Percentiles rank a stretch among this genome's conserved stretches.
Evolutionary conservation across 53 echinoderm and acorn worm genomes (phyloP).

Genomic region (Arbacia lixula): DNA sequence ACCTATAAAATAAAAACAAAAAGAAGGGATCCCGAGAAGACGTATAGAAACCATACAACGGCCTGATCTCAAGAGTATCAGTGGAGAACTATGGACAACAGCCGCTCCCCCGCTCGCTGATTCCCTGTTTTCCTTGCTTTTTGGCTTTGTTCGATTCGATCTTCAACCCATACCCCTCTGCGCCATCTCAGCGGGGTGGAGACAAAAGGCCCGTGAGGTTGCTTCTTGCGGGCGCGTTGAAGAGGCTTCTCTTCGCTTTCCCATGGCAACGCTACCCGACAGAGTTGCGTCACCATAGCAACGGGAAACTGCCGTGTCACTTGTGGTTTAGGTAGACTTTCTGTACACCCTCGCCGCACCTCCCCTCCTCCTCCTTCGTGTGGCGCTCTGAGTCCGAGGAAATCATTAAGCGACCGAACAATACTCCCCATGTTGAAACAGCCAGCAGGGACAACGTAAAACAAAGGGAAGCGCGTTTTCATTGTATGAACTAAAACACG

Average conservation of each 20-base stretch:
- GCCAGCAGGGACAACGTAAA: too few relatives aligned
- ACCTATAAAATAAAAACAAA: too few relatives aligned
- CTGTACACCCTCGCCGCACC: not conserved
- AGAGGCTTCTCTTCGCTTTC: not conserved
- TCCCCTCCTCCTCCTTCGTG: not conserved
- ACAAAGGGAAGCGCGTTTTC: too few relatives aligned
- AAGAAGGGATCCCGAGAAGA: too few relatives aligned
- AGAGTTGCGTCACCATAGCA: not conserved
- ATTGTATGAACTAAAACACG: too few relatives aligned
- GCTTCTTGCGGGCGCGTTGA: not conserved
- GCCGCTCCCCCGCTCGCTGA: not conserved
- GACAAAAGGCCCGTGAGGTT: slow-evolving; percentile 7
- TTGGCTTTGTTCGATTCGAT: too few relatives aligned
- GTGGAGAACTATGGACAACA: too few relatives aligned
- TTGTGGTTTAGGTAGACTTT: slow-evolving; percentile 21
- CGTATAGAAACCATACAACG: too few relatives aligned
- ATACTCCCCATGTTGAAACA: too few relatives aligned
- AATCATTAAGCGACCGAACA: too few relatives aligned
- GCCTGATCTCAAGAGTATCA: too few relatives aligned
- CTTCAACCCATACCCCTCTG: not conserved
- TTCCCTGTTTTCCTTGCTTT: not conserved
- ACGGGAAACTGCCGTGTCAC: slow-evolving; percentile 18
- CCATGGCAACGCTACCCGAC: slow-evolving; percentile 15
- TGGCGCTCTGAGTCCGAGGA: too few relatives aligned
- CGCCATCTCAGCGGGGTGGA: not conserved